Percentiles rank a stretch among this genome's conserved stretches.
These are phyloP conservation scores for Lagria hirta DNA, from an alignment of 2,888 invertebrate genomes.

Conservation along the genomic window DNA sequence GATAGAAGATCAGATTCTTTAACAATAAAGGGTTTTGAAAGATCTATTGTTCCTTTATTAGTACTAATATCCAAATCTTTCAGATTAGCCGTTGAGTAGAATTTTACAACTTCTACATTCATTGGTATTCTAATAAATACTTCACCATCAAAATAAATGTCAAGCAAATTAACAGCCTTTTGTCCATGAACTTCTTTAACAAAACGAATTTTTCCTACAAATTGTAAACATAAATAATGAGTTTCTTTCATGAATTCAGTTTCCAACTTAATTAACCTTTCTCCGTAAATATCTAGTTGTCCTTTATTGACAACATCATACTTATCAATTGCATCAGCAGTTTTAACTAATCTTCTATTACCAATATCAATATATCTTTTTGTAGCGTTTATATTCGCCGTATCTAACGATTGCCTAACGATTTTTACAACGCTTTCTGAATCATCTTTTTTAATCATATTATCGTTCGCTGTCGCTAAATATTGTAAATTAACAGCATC, in stretches of 20 bases:
- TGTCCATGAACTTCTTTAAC: conserved; percentile 2
- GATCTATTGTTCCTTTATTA: not conserved
- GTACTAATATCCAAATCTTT: not conserved
- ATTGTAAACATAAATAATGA: conserved; percentile 5
- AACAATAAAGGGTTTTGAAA: conserved; percentile 1
- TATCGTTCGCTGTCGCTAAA: conserved; percentile 7
- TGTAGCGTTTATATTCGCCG: conserved; percentile 3
- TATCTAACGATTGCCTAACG: no score
- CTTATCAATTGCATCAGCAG: conserved; percentile 6
- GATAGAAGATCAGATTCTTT: conserved; percentile 1
- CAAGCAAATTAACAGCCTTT: conserved; percentile 1
- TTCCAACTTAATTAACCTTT: conserved; percentile 1
- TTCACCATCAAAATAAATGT: conserved; percentile 3
- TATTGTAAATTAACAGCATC: conserved; percentile 9
- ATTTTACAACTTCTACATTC: conserved; percentile 3
- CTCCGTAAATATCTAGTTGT: conserved; percentile 6
- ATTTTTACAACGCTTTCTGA: not conserved
- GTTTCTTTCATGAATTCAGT: conserved; percentile 1
- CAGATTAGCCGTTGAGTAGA: conserved; percentile 1
- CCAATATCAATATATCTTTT: conserved; percentile 6
- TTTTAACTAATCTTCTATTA: conserved; percentile 6
- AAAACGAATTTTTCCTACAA: conserved; percentile 6
- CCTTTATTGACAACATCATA: conserved; percentile 5
- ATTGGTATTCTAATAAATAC: conserved; percentile 1
- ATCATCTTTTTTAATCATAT: conserved; percentile 1